Conservation (phyloP, 2,797 vertebrate genomes). For the Sebastolobus altivelis region DNA sequence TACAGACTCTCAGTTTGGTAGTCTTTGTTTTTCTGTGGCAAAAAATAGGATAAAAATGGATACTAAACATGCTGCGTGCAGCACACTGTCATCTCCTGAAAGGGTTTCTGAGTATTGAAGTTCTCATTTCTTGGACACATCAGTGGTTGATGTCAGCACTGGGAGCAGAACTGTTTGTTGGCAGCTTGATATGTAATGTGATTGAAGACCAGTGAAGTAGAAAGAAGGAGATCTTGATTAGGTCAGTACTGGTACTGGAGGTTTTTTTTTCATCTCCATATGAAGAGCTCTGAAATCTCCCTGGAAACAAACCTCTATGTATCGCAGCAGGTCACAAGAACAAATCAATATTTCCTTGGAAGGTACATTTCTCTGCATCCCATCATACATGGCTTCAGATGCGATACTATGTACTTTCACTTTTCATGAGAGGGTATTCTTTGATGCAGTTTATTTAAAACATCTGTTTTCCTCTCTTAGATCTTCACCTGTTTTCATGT, state of each 20-base stretch:
- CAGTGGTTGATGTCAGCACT: not conserved
- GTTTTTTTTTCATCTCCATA: not conserved
- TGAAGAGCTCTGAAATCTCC: slow-evolving; percentile 12
- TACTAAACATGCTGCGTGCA: not conserved
- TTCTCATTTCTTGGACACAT: not conserved
- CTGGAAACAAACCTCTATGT: slow-evolving; percentile 1
- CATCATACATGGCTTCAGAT: not conserved
- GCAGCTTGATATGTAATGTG: not conserved
- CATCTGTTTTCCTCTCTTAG: not conserved
- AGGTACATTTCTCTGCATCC: slow-evolving; percentile 7
- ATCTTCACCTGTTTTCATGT: not conserved
- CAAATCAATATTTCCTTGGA: slow-evolving; percentile 8
- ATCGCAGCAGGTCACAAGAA: slow-evolving; percentile 2
- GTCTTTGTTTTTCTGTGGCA: not conserved
- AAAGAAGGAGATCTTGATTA: not conserved
- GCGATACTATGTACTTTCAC: not conserved
- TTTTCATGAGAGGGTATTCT: not conserved
- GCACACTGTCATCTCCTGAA: not conserved
- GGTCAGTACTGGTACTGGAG: not conserved
- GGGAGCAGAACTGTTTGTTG: not conserved
- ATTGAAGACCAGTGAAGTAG: not conserved
- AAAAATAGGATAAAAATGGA: not conserved
- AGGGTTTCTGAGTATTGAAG: not conserved
- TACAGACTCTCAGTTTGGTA: not conserved
- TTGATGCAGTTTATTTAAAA: not conserved